A percentile compares a stretch with the other conserved stretches of the same genome.
These are phyloP conservation scores for Musca domestica DNA, from an alignment of 1,140 invertebrate species.

Conservation along the genomic window DNA sequence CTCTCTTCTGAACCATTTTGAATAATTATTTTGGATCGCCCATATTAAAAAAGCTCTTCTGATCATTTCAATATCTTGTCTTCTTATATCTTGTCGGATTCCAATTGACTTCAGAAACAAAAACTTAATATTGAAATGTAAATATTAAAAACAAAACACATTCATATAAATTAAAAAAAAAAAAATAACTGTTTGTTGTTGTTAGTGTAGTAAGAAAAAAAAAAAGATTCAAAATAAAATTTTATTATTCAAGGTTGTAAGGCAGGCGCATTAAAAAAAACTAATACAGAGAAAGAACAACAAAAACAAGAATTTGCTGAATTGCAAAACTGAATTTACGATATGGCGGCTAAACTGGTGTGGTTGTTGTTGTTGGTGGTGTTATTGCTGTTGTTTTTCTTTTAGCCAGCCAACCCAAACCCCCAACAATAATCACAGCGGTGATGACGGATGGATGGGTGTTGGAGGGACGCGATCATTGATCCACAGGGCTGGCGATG, in stretches of 20 bases:
- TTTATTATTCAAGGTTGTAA: constrained; percentile 15
- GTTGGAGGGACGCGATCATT: too few species aligned
- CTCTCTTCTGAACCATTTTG: too few species aligned
- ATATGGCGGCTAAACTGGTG: not conserved
- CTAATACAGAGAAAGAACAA: not conserved
- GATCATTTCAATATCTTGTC: too few species aligned
- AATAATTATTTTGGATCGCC: too few species aligned
- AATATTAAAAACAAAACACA: constrained; percentile 1
- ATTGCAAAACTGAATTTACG: constrained; percentile 19
- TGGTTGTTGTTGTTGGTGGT: not conserved
- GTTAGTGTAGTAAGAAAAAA: constrained; percentile 12
- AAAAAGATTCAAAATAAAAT: not conserved
- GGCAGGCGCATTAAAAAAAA: not conserved
- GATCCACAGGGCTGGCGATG: not conserved
- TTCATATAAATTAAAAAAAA: not conserved
- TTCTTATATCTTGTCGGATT: too few species aligned
- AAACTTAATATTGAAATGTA: constrained; percentile 16
- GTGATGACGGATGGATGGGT: too few species aligned
- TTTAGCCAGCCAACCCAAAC: not conserved
- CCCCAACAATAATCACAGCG: too few species aligned
- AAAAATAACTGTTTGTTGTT: constrained; percentile 3
- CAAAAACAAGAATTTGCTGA: constrained; percentile 1
- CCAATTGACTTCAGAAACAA: not conserved
- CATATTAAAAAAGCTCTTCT: too few species aligned
- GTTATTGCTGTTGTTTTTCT: too few species aligned